These are phyloP conservation scores for Anarhynchus alexandrinus DNA, from an alignment of 2,113 vertebrate genomes.

Conservation along the genomic window DNA sequence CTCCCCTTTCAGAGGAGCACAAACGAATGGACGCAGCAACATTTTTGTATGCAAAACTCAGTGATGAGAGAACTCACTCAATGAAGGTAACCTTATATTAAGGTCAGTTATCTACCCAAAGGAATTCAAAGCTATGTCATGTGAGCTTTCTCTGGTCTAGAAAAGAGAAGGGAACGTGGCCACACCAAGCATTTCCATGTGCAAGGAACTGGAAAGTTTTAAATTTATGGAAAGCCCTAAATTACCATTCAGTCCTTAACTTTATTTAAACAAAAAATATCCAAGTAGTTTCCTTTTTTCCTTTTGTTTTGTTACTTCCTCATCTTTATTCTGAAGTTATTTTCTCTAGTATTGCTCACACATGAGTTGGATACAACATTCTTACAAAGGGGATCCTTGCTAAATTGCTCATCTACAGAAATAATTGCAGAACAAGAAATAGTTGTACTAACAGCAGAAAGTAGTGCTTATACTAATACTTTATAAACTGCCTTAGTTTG, in stretches of 20 bases:
- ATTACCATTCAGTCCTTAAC: neutral
- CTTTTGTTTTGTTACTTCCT: neutral
- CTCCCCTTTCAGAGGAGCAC: neutral
- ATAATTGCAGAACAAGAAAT: neutral
- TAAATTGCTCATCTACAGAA: neutral
- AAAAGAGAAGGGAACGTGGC: neutral
- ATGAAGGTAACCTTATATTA: neutral
- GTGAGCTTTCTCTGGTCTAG: neutral
- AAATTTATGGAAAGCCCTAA: neutral
- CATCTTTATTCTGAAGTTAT: neutral
- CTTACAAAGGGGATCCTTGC: neutral
- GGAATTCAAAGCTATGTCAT: neutral
- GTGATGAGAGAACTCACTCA: neutral
- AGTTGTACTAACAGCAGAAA: neutral
- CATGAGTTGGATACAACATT: neutral
- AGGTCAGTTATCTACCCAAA: neutral
- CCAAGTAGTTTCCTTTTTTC: neutral
- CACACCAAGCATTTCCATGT: neutral
- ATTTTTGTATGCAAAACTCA: neutral
- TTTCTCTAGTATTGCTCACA: neutral
- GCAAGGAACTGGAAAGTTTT: neutral
- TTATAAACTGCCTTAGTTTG: neutral
- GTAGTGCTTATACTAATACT: no score
- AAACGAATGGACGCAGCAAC: neutral
- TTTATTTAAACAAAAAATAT: neutral